Percentiles rank a stretch among this genome's conserved stretches.
phyloP scores from a whole-genome alignment of 1,140 invertebrate species.

The Schlechtendalia chinensis region DNA sequence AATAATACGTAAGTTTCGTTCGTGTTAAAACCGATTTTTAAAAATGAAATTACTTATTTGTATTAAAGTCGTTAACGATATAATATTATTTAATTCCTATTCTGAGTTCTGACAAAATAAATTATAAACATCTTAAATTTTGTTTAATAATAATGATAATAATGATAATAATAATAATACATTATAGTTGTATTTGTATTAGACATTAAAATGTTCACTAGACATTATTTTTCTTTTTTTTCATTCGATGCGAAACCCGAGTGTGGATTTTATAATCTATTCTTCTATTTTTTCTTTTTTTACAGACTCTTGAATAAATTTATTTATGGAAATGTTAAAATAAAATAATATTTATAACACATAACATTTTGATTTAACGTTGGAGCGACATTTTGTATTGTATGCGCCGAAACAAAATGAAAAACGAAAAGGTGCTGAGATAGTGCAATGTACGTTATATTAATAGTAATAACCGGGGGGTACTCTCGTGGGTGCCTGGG shows the following conservation, averaged over 20 bases:
- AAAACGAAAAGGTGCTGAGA: slow-evolving; percentile 43
- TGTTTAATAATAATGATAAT: too few species aligned
- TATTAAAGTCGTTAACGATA: too few species aligned
- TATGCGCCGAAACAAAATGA: background rate
- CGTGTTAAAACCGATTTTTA: too few species aligned
- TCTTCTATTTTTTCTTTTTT: background rate
- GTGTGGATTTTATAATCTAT: slow-evolving; percentile 26
- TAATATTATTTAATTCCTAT: too few species aligned
- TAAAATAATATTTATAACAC: background rate
- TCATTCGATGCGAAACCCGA: background rate
- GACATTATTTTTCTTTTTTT: too few species aligned
- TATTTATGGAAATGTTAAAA: slow-evolving; percentile 21
- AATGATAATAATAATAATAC: too few species aligned
- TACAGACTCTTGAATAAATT: slow-evolving; percentile 44
- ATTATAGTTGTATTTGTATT: too few species aligned
- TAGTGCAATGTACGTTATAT: slow-evolving; percentile 43
- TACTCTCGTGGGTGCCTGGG: slow-evolving; percentile 47
- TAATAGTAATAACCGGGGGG: slow-evolving; percentile 49
- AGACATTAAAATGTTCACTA: too few species aligned
- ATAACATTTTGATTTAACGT: background rate
- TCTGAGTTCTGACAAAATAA: too few species aligned
- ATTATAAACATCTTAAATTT: too few species aligned
- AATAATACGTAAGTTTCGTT: too few species aligned
- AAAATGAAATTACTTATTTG: too few species aligned
- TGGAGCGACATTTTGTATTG: background rate